These are phyloP conservation scores for Ptiloglossa arizonensis DNA, from an alignment of 1,140 invertebrate genomes.

Conservation along the genomic window DNA sequence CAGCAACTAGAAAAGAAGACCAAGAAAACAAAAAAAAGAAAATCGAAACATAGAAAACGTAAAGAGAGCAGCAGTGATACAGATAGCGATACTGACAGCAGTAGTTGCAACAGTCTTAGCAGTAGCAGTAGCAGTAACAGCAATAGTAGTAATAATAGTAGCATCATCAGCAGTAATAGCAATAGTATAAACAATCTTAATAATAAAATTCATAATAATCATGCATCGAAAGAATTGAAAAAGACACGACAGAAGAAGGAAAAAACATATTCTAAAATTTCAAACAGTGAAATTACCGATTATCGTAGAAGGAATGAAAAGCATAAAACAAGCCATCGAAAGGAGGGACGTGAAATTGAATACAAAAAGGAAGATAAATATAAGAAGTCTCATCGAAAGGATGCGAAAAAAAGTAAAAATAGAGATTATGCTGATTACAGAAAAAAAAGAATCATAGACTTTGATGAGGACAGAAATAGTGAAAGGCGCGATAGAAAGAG, in stretches of 20 bases:
- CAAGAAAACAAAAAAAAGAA: conserved; percentile 83
- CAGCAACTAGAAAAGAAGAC: conserved; percentile 88
- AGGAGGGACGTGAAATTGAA: conserved; percentile 55
- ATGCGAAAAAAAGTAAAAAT: conserved; percentile 37
- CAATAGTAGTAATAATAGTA: conserved; percentile 7
- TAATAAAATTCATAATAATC: conserved; percentile 7
- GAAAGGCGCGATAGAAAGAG: conserved; percentile 16
- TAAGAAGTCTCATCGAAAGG: conserved; percentile 10
- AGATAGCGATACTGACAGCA: conserved; percentile 18
- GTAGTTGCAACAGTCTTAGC: not conserved
- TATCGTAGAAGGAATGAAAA: conserved; percentile 51
- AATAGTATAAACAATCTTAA: not conserved
- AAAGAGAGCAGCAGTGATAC: conserved; percentile 10
- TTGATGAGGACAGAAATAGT: conserved; percentile 55
- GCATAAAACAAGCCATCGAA: conserved; percentile 16
- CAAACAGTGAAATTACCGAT: conserved; percentile 32
- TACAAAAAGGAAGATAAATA: conserved; percentile 40
- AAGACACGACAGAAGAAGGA: conserved; percentile 33
- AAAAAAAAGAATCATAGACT: conserved; percentile 60
- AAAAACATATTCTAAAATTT: not conserved
- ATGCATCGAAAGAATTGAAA: conserved; percentile 13
- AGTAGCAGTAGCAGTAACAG: conserved; percentile 6
- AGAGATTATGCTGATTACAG: conserved; percentile 19
- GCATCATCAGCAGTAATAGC: conserved; percentile 22
- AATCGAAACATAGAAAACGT: conserved; percentile 80